Evolutionary conservation across 2,797 vertebrate species (phyloP), one percentile per base, ranked within the genome.

Genomic region (Falco cherrug): DNA sequence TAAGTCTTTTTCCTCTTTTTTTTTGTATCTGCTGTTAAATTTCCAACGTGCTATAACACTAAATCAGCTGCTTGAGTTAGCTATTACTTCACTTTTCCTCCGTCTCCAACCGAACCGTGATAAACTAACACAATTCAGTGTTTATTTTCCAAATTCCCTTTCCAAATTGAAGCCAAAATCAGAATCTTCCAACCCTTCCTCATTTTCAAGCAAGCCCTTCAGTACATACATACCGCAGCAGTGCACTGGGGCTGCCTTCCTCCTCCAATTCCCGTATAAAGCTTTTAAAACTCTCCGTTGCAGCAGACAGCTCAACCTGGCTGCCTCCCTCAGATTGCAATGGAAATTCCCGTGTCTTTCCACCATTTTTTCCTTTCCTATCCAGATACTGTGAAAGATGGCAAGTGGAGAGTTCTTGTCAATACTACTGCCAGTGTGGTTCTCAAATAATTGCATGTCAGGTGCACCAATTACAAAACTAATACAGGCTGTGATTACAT

Each of bases 1-100:
- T 50, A 78, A 95, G 89, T 89, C 89, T 88, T 96, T 86, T 91
- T 95, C 73, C 82, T 93, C 59, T 28, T 96, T 96, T 43, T 90
- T 43, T 90, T 70, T 73, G 87, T 93, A 78, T 87, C 87, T 96
- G 89, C 92, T 95, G 81, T 82, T 92, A 85, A 89, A 41, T 94
- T 91, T 92, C 71, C 50, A 65, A 10, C 0, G 0, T 51, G 81
- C 39, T 85, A 1, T 25, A 89, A 77, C 53, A 81, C 50, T 89
- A 87, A 83, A 80, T 84, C 61, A 29, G 47, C 43, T 80, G n/a
- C 64, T 74, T 3, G 11, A 92, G 78, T 80, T 71, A 59, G 68
- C 57, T 85, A 54, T 95, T 89, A 33, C 50, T 94, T 95, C 75
- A n/a, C 26, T 91, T 91, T 84, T 89, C 57, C 48, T 87, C 19